A percentile compares a stretch with the other conserved stretches of the same genome.
These are phyloP conservation scores for Myotis findleyi DNA, from an alignment of 2,797 vertebrate species.

Conservation along the genomic window DNA sequence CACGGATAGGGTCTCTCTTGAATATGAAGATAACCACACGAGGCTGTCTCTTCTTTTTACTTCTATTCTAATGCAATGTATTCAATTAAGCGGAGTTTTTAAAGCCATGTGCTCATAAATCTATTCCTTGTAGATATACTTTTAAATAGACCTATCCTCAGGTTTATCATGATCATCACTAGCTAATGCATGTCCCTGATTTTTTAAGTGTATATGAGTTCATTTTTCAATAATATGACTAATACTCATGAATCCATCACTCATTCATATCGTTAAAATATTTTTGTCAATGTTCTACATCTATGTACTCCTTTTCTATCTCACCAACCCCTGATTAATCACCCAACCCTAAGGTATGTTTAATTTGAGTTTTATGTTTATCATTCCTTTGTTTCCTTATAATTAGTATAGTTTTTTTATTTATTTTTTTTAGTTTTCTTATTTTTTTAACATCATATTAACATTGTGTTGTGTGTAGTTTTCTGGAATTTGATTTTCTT, in stretches of 20 bases:
- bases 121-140: background rate
- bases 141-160: background rate
- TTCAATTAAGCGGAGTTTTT: slow-evolving; percentile 23
- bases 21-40: background rate
- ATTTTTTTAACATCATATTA: background rate
- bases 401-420: background rate
- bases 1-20: background rate
- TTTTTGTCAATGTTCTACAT: background rate
- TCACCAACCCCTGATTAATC: background rate
- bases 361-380: background rate
- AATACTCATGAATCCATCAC: background rate
- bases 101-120: background rate
- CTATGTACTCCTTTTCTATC: background rate
- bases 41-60: background rate
- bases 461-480: background rate
- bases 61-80: background rate
- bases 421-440: background rate
- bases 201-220: background rate
- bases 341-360: background rate
- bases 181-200: background rate
- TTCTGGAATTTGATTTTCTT: slow-evolving; percentile 15
- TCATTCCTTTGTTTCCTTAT: background rate
- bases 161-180: background rate
- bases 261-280: background rate
- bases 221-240: background rate